A percentile compares a stretch with the other conserved stretches of the same genome.
These are phyloP conservation scores for Papilio glaucus DNA, from an alignment of 1,140 invertebrate genomes.

Conservation along the genomic window DNA sequence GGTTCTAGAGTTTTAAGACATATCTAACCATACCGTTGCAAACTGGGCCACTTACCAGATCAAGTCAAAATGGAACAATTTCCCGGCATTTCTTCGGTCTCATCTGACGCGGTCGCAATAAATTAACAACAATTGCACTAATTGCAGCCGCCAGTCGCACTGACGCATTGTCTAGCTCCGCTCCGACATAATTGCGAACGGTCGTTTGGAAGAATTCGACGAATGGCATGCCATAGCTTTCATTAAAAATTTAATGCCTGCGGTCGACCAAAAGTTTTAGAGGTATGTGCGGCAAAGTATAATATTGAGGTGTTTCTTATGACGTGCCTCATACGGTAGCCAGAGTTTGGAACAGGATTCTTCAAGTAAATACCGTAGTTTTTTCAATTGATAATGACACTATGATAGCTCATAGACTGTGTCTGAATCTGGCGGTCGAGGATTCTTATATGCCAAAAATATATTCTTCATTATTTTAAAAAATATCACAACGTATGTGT, in stretches of 20 bases:
- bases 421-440: too few species aligned
- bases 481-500: too few species aligned
- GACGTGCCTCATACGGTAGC: too few species aligned
- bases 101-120: conserved; percentile 63
- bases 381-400: too few species aligned
- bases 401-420: too few species aligned
- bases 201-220: conserved; percentile 58
- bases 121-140: conserved; percentile 81
- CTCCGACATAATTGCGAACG: conserved; percentile 56
- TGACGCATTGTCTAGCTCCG: conserved; percentile 71
- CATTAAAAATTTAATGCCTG: conserved; percentile 17
- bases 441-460: too few species aligned
- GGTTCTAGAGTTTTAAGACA: too few species aligned
- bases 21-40: background rate
- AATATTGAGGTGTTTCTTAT: too few species aligned
- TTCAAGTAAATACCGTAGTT: too few species aligned
- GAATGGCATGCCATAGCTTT: conserved; percentile 52
- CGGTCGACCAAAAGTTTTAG: conserved; percentile 1
- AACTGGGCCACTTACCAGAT: background rate
- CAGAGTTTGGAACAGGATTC: too few species aligned
- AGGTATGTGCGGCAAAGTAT: conserved; percentile 43
- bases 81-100: conserved; percentile 43
- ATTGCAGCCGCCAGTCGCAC: conserved; percentile 69
- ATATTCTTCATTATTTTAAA: too few species aligned
- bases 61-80: conserved; percentile 43